Base-by-base conservation (phyloP, 2,888 invertebrate genomes). In the Tetragnatha montana region DNA sequence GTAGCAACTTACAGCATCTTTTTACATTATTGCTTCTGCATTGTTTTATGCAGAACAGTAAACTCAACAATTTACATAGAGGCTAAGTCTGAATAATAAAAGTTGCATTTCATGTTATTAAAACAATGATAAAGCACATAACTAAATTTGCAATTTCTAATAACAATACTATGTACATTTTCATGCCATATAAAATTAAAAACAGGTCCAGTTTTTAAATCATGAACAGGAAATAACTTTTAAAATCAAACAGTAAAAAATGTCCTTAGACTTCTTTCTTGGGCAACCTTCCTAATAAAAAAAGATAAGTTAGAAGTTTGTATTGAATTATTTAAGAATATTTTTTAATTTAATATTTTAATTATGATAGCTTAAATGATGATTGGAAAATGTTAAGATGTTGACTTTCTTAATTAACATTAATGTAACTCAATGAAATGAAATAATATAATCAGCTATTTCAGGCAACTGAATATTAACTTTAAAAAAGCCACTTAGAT, bases 171-270 rank as follows among this genome's bases (percentile, higher is more conserved):
- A 82, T 82, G 14, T 82, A 82, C 82, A 82, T 76, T 76, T 76
- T 74, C 60, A 60, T 60, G 73, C 74, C 50, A 74, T 82, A 82
- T 82, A 82, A 82, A 82, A 82, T 82, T 82, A 82, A 82, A 82
- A 82, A 82, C 82, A 82, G 73, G 73, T 73, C 73, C 51, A 74
- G 82, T 82, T 60, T 73, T 60, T 19, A 82, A 60, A 82, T 82
- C 12, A 35, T 22, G 74, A 82, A 81, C 70, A 70, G 60, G 60
- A 60, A 51, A 50, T 50, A 71, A 82, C 73, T 12, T 60, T 82
- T 82, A 82, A 82, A 82, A 82, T 74, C 82, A 82, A 82, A 51
- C 74, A 74, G 74, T 82, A 82, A 82, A 82, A 82, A 82, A 82
- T 73, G 60, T 51, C 74, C 60, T 74, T 51, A 73, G 73, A 35